Evolutionary conservation across 2,888 invertebrate genomes (phyloP).

Genomic region (Cosmia pyralina): DNA sequence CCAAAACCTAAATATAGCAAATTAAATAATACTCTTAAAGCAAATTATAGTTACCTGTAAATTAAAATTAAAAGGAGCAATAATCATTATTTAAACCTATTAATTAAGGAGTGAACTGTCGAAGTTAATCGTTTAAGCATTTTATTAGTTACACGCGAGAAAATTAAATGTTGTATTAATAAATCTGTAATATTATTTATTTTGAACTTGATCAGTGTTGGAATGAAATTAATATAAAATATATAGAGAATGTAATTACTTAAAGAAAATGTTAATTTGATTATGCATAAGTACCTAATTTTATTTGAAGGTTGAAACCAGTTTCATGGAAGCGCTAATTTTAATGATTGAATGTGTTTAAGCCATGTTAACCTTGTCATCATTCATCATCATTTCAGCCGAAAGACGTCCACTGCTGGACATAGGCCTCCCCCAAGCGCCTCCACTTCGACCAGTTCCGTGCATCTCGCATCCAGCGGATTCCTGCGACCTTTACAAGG

Average conservation of each 20-base stretch:
- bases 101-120: constrained; percentile 19
- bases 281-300: neutral
- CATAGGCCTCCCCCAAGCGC: no score
- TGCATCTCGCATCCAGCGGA: no score
- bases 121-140: constrained; percentile 26
- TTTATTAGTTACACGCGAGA: constrained; percentile 17
- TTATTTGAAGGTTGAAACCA: constrained; percentile 6
- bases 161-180: constrained; percentile 15
- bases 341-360: neutral
- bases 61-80: neutral
- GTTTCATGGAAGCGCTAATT: neutral
- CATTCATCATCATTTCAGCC: no score
- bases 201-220: constrained; percentile 16
- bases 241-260: constrained; percentile 5
- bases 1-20: neutral
- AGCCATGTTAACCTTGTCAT: neutral
- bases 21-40: neutral
- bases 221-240: constrained; percentile 41
- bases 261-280: constrained; percentile 13
- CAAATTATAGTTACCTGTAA: neutral
- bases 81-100: neutral
- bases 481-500: no score
- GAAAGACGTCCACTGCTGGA: no score
- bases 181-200: constrained; percentile 10
- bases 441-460: no score